Evolutionary conservation across 2,113 vertebrate species (phyloP), one percentile per base, ranked within the genome.

Genomic region (Eulemur rufifrons): DNA sequence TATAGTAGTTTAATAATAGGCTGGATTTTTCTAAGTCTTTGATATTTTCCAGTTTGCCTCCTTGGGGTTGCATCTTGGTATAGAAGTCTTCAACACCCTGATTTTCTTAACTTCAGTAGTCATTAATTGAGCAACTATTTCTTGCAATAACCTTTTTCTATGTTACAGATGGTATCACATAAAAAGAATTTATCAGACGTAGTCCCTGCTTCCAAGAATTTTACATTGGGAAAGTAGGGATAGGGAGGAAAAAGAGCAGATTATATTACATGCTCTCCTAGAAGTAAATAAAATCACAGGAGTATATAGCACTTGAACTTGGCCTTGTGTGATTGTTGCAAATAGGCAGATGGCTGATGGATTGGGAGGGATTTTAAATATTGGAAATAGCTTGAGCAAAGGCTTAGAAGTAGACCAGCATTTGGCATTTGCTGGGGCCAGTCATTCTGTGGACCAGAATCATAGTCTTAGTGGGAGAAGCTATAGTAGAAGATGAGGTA

Each of bases 11-110:
- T 82, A 78, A 47, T 86, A 89, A 34, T 94, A 77, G 68, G 64
- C 27, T 54, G 34, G 76, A 42, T 84, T 90, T 73, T 92, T 52
- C 61, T 76, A 64, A 74, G 56, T 77, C n/a, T 90, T 92, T 69
- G 76, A 77, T 92, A 83, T 94, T 96, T 94, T 89, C 63, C n/a
- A 59, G 3, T 90, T 96, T 64, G n/a, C 21, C 86, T 94, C 61
- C 69, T 89, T n/a, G 50, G 63, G 52, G 45, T 84, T 68, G 12
- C 11, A 25, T 95, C 59, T 92, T n/a, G 3, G 32, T 64, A 66
- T 68, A 47, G 29, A 95, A 69, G 74, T 83, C 42, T 63, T 87
- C 15, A 47, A 14, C 15, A 18, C 27, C 27, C 50, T 27, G 20
- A 42, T 81, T 42, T 89, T 37, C 34, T 87, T 86, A 42, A 80